These are phyloP conservation scores for Bathybates hornii DNA, from an alignment of 2,113 vertebrate species.

Conservation along the genomic window DNA sequence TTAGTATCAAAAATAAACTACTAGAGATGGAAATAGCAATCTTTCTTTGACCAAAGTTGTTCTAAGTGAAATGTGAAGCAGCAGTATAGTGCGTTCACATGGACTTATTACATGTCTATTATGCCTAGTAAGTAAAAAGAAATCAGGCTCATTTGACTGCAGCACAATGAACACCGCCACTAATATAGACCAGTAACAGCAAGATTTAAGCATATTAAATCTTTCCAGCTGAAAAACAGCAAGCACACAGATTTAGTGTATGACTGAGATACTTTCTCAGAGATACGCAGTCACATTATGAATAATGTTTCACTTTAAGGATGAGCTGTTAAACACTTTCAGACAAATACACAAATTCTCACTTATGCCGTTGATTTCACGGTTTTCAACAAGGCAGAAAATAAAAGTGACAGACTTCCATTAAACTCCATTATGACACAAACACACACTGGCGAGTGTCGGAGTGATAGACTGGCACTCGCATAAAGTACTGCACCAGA, in stretches of 20 bases:
- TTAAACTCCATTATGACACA: background rate
- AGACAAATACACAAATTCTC: constrained; percentile 16
- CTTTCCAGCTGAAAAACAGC: background rate
- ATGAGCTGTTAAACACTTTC: background rate
- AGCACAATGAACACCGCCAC: background rate
- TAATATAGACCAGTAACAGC: background rate
- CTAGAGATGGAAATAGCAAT: background rate
- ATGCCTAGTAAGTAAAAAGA: background rate
- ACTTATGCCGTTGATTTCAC: background rate
- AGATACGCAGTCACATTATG: background rate
- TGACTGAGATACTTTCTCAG: background rate
- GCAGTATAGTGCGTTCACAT: background rate
- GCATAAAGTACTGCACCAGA: background rate
- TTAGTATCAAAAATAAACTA: background rate
- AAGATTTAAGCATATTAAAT: background rate
- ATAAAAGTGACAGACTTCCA: constrained; percentile 13
- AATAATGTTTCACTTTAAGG: background rate
- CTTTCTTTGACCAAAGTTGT: background rate
- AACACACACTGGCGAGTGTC: background rate
- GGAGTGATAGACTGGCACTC: constrained; percentile 15
- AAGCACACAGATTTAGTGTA: background rate
- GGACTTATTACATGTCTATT: background rate
- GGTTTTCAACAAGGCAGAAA: background rate
- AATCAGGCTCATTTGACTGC: background rate
- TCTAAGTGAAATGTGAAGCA: background rate